Percentiles rank a stretch among this genome's conserved stretches.
These are phyloP conservation scores for Drosophila ananassae DNA, from an alignment of 1,140 invertebrate genomes.

Conservation along the genomic window DNA sequence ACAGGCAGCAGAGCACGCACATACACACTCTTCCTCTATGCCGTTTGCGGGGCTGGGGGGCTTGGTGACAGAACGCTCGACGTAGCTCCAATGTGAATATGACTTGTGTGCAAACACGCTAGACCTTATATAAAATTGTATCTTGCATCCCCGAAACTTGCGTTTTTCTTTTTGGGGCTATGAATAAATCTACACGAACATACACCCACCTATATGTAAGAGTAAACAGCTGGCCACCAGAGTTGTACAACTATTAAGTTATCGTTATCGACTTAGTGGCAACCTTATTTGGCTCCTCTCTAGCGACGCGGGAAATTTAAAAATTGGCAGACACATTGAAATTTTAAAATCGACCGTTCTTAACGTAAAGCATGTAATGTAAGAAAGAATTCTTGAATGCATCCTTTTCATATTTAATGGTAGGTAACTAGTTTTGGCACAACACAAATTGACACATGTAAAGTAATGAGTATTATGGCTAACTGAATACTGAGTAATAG, in stretches of 20 bases:
- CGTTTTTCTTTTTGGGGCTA: slow-evolving; percentile 52
- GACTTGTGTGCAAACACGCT: slow-evolving; percentile 22
- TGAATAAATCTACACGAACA: slow-evolving; percentile 65
- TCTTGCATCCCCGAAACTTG: slow-evolving; percentile 41
- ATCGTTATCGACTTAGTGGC: slow-evolving; percentile 1
- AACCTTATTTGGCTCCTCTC: background rate
- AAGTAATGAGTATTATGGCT: background rate
- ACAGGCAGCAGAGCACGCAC: slow-evolving; percentile 21
- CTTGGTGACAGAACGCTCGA: slow-evolving; percentile 32
- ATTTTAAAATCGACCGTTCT: too few relatives aligned
- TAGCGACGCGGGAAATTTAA: background rate
- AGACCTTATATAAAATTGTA: slow-evolving; percentile 51
- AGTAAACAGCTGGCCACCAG: slow-evolving; percentile 53
- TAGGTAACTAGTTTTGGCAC: too few relatives aligned
- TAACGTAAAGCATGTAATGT: too few relatives aligned
- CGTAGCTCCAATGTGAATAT: slow-evolving; percentile 1
- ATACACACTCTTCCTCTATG: slow-evolving; percentile 19
- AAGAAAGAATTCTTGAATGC: too few relatives aligned
- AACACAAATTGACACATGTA: too few relatives aligned
- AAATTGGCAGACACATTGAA: background rate
- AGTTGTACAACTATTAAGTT: background rate
- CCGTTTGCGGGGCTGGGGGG: slow-evolving; percentile 9
- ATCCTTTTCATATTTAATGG: too few relatives aligned
- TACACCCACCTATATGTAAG: slow-evolving; percentile 31
- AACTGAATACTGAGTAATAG: background rate